Evolutionary conservation across 2,113 vertebrate species (phyloP), one percentile per base, ranked within the genome.

Genomic region (Varanus komodoensis): DNA sequence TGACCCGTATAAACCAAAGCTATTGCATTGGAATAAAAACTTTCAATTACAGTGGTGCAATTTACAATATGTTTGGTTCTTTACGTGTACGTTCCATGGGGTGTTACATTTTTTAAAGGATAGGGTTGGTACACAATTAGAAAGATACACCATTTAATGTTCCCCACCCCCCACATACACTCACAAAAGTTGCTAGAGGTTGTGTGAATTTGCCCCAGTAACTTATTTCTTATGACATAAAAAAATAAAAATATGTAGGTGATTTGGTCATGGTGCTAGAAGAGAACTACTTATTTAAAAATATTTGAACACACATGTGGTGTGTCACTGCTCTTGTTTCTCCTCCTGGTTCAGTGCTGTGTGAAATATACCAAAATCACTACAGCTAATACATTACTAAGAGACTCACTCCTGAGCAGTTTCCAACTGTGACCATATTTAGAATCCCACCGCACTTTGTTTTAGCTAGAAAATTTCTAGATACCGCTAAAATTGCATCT

Each of bases 291-390:
- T 84, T 44, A 74, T 80, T 38, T 6, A 50, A 80, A 79, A 27
- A 75, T 29, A 52, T 64, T 78, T 75, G 2, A 0, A 2, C 3
- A 29, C 2, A 32, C 2, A 32, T 0, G 0, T 15, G 5, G 64
- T 77, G 50, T 15, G 3, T 19, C 81, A 32, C 4, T 15, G 84
- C 82, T 75, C 75, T 29, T 86, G 32, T 87, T 81, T 54, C 5
- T 23, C 29, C 23, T 2, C n/a, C 44, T 71, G 90, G 61, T 64
- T 90, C 57, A 68, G 8, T 57, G 84, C 1, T 2, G 1, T 68
- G 34, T 5, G 57, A 92, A 88, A 38, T 34, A 7, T 54, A 86
- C 68, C 89, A 86, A 90, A 93, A 4, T 32, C 74, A 74, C 27
- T 68, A 61, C 3, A 75, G 78, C 21, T 87, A 87, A 91, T 85